These are phyloP conservation scores for Rhamphomyia laevipes DNA, from an alignment of 2,888 invertebrate genomes.

Conservation along the genomic window DNA sequence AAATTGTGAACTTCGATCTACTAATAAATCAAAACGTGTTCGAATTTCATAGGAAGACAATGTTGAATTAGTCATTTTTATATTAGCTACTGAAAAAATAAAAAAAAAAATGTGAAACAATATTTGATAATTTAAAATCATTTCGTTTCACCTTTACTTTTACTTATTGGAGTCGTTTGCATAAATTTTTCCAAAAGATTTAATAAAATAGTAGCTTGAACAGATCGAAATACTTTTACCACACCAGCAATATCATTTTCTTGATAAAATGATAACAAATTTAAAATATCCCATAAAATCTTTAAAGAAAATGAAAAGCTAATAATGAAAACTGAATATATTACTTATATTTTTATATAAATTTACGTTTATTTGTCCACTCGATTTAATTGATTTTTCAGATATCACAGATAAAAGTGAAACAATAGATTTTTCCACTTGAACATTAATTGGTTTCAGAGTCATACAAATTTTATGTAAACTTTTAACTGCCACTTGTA, in stretches of 20 bases:
- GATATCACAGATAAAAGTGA: conserved; percentile 27
- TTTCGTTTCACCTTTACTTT: conserved; percentile 19
- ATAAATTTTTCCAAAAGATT: conserved; percentile 24
- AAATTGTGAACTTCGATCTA: conserved; percentile 34
- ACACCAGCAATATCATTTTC: conserved; percentile 26
- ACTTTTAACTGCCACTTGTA: conserved; percentile 31
- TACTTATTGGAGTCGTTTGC: conserved; percentile 16
- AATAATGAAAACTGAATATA: background rate
- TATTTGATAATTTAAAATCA: background rate
- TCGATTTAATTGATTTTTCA: conserved; percentile 28
- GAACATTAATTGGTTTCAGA: conserved; percentile 18
- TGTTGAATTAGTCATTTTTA: conserved; percentile 20
- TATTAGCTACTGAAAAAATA: conserved; percentile 14
- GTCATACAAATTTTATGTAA: conserved; percentile 26
- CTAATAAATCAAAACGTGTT: conserved; percentile 32
- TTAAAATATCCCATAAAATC: conserved; percentile 36
- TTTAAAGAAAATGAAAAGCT: conserved; percentile 10
- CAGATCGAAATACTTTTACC: conserved; percentile 28
- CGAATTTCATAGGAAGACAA: conserved; percentile 28
- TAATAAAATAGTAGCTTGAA: conserved; percentile 29
- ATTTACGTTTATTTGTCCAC: conserved; percentile 34
- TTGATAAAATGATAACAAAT: conserved; percentile 31
- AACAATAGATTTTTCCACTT: conserved; percentile 26
- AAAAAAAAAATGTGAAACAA: background rate
- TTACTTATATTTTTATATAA: background rate